phyloP scores from a whole-genome alignment of 2,113 vertebrate genomes.

The Heterotis niloticus region DNA sequence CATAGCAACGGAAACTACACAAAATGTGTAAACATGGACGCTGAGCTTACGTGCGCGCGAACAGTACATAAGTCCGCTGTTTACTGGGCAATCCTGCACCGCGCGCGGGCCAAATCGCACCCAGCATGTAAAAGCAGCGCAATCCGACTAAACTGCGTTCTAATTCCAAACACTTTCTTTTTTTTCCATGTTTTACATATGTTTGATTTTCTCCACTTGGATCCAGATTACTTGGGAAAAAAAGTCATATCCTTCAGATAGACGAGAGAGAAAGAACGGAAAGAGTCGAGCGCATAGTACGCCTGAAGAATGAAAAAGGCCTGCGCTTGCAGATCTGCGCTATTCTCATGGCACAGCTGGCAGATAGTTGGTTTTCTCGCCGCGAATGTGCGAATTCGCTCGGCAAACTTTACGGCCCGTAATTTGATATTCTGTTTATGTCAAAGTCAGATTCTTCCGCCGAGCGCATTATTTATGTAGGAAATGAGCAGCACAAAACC shows the following conservation, averaged over 20 bases:
- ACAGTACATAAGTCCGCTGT: too few species aligned
- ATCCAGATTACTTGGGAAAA: not conserved
- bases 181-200: too few species aligned
- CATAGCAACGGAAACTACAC: too few species aligned
- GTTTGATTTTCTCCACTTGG: too few species aligned
- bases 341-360: slow-evolving; percentile 37
- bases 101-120: too few species aligned
- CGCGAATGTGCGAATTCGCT: slow-evolving; percentile 47
- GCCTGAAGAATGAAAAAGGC: not conserved
- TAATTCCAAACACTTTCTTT: too few species aligned
- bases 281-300: not conserved
- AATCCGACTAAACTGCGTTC: too few species aligned
- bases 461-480: slow-evolving; percentile 70
- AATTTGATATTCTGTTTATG: slow-evolving; percentile 59
- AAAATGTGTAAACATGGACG: too few species aligned
- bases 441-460: slow-evolving; percentile 64
- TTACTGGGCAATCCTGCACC: too few species aligned
- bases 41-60: too few species aligned
- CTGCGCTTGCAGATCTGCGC: not conserved
- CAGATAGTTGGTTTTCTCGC: slow-evolving; percentile 40
- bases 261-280: not conserved
- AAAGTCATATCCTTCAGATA: not conserved
- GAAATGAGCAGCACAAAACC: slow-evolving; percentile 68
- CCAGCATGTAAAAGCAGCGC: too few species aligned
- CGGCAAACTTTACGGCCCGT: slow-evolving; percentile 62